Evolutionary conservation across 2,797 vertebrate genomes (phyloP), one percentile per base, ranked within the genome.

Genomic region (Bufotes viridis): DNA sequence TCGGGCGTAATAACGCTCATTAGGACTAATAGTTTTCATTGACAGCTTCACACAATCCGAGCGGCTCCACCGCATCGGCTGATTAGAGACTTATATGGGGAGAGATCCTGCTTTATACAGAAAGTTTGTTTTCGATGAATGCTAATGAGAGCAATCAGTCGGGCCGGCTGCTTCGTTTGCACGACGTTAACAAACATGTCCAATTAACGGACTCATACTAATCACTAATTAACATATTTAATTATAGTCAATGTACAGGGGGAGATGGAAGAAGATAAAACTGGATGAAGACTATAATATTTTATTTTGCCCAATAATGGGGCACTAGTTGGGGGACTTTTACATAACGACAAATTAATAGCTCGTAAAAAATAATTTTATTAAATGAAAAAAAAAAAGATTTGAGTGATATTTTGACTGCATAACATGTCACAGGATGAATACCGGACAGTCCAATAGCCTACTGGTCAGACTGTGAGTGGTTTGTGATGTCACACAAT

Each of bases 1-100:
- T 67, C 42, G n/a, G 49, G 57, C 17, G 57, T 85, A 81, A 85
- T 81, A 81, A 85, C 49, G 70, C 63, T 89, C 78, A 89, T 89
- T 89, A 89, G 78, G 24, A 70, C 70, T 89, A 89, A 89, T 89
- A 69, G 74, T 67, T 55, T 81, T 24, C 55, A 55, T 82, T 85
- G 67, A 57, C 69, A 57, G 24, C 61, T 57, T 85, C 83, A 78
- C 82, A 89, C 83, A 89, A 26, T 17, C 78, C 57, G 34, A 49
- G 15, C 69, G 65, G 29, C 24, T 17, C 49, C 10, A 53, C 22
- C 7, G 81, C 65, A n/a, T 76, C 17, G 18, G 42, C 60, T 89
- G 78, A 89, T 89, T 85, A 85, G 9, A 57, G 78, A n/a, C 24
- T 85, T 51, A 65, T 65, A 88, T 75, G 42, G 57, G 76, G 42